phyloP scores from a whole-genome alignment of 2,113 vertebrate species.

The Anguilla japonica region DNA sequence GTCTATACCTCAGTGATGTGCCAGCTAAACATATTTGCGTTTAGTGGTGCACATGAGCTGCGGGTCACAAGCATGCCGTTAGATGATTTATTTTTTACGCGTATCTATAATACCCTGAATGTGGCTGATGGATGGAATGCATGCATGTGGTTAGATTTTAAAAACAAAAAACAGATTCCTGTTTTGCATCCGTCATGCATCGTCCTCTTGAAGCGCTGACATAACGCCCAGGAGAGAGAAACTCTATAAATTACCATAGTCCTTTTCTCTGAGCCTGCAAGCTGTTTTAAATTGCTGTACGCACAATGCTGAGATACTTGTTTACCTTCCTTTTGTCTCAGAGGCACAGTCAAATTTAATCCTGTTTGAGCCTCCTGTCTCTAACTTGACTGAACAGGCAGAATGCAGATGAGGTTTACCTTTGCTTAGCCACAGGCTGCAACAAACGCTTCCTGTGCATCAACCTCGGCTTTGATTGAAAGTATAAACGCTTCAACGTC shows the following conservation, averaged over 20 bases:
- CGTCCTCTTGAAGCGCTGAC: not conserved
- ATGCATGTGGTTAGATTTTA: not conserved
- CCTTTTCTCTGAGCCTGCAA: not conserved
- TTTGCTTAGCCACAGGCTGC: slow-evolving; percentile 54
- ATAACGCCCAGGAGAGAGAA: not conserved
- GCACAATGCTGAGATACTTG: slow-evolving; percentile 77
- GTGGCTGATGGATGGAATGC: not conserved
- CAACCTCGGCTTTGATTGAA: slow-evolving; percentile 53
- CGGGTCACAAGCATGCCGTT: not conserved
- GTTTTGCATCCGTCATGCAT: not conserved
- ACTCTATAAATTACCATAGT: not conserved
- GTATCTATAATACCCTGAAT: not conserved
- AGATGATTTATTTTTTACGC: not conserved
- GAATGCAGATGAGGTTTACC: slow-evolving; percentile 62
- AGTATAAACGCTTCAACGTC: not conserved
- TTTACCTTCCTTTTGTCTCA: slow-evolving; percentile 74
- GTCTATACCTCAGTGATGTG: not conserved
- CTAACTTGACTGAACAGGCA: slow-evolving; percentile 61
- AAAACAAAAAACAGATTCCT: not conserved
- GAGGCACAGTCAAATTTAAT: slow-evolving; percentile 73
- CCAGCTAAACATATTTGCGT: not conserved
- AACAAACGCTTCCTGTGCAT: slow-evolving; percentile 41
- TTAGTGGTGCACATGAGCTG: not conserved
- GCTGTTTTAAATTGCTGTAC: slow-evolving; percentile 71
- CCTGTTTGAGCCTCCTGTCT: slow-evolving; percentile 68